Percentiles rank a stretch among this genome's conserved stretches.
Conservation (phyloP, 2,113 vertebrate species). For the Istiophorus platypterus region DNA sequence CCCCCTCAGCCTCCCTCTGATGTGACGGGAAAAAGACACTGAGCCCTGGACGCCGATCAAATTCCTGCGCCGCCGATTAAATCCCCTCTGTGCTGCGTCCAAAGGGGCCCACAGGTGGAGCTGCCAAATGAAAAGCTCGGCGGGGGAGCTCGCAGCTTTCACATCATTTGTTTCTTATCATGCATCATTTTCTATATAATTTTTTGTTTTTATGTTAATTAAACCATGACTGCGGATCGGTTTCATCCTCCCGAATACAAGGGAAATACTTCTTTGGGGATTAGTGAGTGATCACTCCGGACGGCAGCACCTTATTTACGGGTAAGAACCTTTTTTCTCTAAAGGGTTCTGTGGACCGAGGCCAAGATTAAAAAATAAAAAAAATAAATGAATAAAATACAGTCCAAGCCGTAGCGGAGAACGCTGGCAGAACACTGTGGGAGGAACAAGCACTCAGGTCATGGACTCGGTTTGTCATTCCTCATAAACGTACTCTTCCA, state of each 20-base stretch:
- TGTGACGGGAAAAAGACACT: constrained; percentile 31
- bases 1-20: constrained; percentile 39
- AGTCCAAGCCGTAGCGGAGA: constrained; percentile 5
- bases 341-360: constrained; percentile 42
- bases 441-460: constrained; percentile 49
- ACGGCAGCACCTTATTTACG: constrained; percentile 10
- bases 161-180: not conserved
- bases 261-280: constrained; percentile 5
- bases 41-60: constrained; percentile 18
- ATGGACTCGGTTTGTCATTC: constrained; percentile 51
- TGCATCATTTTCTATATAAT: not conserved
- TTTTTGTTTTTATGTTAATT: not conserved
- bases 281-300: constrained; percentile 2
- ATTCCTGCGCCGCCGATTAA: constrained; percentile 21
- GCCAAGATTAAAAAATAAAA: too few species aligned
- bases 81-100: constrained; percentile 6
- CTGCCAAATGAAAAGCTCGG: constrained; percentile 28
- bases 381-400: too few species aligned
- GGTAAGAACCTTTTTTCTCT: constrained; percentile 30
- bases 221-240: not conserved
- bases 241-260: not conserved
- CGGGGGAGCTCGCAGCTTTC: not conserved
- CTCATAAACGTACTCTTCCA: constrained; percentile 43
- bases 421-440: constrained; percentile 43
- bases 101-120: constrained; percentile 12